Conservation (phyloP, 2,888 invertebrate species). For the Mantis religiosa region DNA sequence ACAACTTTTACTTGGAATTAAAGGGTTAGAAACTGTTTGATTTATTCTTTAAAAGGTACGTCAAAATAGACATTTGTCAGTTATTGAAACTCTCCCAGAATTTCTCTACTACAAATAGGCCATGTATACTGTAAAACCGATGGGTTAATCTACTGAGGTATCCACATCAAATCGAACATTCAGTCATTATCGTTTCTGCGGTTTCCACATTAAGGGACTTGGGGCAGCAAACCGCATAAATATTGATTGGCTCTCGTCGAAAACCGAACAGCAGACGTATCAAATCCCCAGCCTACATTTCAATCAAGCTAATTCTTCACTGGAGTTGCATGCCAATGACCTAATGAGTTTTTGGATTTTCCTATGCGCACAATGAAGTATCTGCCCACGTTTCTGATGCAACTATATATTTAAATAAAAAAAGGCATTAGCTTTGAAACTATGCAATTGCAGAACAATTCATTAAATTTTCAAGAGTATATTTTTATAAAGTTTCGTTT, state of each 20-base stretch:
- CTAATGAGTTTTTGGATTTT: neutral
- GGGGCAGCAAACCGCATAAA: neutral
- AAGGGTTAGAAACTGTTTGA: too few relatives aligned
- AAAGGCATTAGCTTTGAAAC: too few relatives aligned
- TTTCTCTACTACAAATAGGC: neutral
- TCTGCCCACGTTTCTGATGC: neutral
- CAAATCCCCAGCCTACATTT: neutral
- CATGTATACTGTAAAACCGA: neutral
- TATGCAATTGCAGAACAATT: too few relatives aligned
- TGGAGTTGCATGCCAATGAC: neutral
- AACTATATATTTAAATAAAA: too few relatives aligned
- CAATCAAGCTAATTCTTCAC: neutral
- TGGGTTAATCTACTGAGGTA: neutral
- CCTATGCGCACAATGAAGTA: neutral
- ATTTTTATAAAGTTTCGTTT: too few relatives aligned
- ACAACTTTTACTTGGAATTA: too few relatives aligned
- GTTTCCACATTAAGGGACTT: neutral
- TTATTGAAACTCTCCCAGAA: neutral
- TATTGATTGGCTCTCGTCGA: neutral
- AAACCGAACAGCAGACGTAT: neutral
- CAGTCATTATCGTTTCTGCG: neutral
- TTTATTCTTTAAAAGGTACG: too few relatives aligned
- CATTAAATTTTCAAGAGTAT: too few relatives aligned
- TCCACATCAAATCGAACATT: neutral
- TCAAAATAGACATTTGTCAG: too few relatives aligned